These are phyloP conservation scores for Brachionus manjavacas DNA, from an alignment of 1,140 invertebrate species.

Conservation along the genomic window DNA sequence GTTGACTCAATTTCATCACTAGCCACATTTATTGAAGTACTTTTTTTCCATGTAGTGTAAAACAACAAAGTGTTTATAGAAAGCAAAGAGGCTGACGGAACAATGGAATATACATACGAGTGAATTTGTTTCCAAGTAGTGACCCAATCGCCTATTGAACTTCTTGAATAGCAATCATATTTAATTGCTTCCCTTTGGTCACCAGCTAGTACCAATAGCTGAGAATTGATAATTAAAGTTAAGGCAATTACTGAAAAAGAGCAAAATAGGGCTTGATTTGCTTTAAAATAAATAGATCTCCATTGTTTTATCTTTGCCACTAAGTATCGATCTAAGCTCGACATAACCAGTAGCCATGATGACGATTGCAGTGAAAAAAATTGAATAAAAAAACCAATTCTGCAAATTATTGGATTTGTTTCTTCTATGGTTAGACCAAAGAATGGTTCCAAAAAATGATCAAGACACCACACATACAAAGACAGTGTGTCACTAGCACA, in stretches of 20 bases:
- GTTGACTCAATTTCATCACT: not conserved
- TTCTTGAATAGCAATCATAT: not conserved
- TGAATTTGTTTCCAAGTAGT: not conserved
- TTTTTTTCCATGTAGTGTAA: slow-evolving; percentile 29
- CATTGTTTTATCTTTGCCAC: not conserved
- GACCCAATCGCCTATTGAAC: not conserved
- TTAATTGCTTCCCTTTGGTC: not conserved
- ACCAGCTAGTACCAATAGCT: not conserved
- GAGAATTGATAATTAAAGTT: not conserved
- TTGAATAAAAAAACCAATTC: not conserved
- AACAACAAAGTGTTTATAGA: not conserved
- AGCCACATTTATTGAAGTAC: not conserved
- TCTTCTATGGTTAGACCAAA: not conserved
- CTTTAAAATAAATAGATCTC: slow-evolving; percentile 17
- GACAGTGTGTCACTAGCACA: not conserved
- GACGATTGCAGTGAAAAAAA: not conserved
- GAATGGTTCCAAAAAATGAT: not conserved
- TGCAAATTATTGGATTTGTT: not conserved
- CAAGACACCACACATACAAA: not conserved
- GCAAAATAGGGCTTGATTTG: not conserved
- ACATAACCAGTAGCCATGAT: not conserved
- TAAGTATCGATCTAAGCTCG: slow-evolving; percentile 1
- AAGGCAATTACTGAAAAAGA: not conserved
- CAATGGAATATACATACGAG: slow-evolving; percentile 18
- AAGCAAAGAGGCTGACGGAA: not conserved